These are phyloP conservation scores for Griposia aprilina DNA, from an alignment of 2,888 invertebrate species.

Conservation along the genomic window DNA sequence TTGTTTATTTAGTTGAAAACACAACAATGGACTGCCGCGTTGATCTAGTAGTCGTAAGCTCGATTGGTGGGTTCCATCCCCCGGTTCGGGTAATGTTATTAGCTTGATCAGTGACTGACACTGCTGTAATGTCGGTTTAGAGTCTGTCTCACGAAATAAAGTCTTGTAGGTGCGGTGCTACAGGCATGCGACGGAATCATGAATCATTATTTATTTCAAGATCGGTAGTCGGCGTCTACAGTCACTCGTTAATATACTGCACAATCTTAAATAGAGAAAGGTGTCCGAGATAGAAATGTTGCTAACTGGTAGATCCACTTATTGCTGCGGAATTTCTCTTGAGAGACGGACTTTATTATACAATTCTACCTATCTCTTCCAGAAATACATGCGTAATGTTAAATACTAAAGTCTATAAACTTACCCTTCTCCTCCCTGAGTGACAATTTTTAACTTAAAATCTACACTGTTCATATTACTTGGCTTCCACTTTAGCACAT, in stretches of 20 bases:
- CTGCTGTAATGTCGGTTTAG: not conserved
- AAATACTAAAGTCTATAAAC: slow-evolving; percentile 60
- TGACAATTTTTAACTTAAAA: slow-evolving; percentile 96
- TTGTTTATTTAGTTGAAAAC: not conserved
- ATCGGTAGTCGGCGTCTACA: not conserved
- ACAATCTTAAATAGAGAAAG: not conserved
- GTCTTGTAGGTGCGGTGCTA: not conserved
- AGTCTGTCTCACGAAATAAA: not conserved
- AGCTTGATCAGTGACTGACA: not conserved
- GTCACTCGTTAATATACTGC: not conserved
- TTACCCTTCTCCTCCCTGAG: slow-evolving; percentile 93
- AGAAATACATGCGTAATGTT: not conserved
- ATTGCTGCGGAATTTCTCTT: no score
- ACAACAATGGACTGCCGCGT: not conserved
- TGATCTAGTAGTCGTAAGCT: not conserved
- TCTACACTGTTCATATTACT: slow-evolving; percentile 98
- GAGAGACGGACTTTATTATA: no score
- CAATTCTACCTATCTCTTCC: not conserved
- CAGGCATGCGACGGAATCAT: not conserved
- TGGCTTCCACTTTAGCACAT: slow-evolving; percentile 99
- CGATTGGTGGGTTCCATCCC: not conserved
- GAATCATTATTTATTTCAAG: not conserved
- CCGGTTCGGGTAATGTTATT: not conserved
- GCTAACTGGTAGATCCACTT: not conserved
- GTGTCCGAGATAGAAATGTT: not conserved